Evolutionary conservation across 2,888 invertebrate genomes (phyloP).

Genomic region (Conus canariensis): DNA sequence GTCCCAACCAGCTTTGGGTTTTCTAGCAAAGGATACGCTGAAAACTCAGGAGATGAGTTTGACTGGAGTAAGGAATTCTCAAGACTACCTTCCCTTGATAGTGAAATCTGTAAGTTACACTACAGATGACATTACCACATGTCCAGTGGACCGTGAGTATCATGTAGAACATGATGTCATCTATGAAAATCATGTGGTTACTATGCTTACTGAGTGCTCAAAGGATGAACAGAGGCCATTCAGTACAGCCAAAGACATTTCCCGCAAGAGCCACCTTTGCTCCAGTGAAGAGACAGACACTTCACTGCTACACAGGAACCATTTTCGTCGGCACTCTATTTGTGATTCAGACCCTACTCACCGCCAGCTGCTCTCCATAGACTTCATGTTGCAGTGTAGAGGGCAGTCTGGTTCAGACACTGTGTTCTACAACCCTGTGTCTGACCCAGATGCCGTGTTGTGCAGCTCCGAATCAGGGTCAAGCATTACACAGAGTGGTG

Average conservation of each 20-base stretch:
- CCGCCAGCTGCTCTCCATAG: neutral
- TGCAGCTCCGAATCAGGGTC: neutral
- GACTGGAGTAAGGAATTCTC: neutral
- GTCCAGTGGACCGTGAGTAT: neutral
- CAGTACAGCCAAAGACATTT: neutral
- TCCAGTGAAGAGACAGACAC: neutral
- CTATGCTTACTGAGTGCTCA: neutral
- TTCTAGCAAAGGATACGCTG: neutral
- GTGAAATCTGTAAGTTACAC: slow-evolving; percentile 22
- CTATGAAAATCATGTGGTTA: slow-evolving; percentile 12
- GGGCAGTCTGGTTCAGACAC: neutral
- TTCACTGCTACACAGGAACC: neutral
- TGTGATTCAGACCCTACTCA: slow-evolving; percentile 6
- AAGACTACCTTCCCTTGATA: neutral
- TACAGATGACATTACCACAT: slow-evolving; percentile 24
- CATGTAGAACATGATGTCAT: neutral
- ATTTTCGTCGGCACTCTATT: neutral
- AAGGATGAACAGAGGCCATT: too few relatives aligned
- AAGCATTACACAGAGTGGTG: neutral
- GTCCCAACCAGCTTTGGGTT: neutral
- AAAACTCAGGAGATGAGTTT: neutral
- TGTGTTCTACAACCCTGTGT: neutral
- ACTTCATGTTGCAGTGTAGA: neutral
- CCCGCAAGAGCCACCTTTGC: too few relatives aligned
- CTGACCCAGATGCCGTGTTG: neutral